Conservation (phyloP, 2,113 vertebrate species). For the Callocephalon fimbriatum region DNA sequence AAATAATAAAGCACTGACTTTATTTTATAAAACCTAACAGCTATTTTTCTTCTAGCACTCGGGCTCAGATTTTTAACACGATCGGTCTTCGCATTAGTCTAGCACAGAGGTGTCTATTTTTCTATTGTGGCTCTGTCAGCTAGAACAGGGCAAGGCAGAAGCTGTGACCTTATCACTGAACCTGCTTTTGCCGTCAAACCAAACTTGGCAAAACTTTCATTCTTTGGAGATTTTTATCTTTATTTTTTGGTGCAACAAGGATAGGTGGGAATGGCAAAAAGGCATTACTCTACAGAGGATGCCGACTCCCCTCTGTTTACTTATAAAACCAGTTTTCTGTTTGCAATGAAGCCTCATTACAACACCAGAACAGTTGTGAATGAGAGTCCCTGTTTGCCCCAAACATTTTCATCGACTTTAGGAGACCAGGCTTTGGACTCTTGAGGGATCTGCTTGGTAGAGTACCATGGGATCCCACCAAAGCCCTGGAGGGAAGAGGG, state of each 20-base stretch:
- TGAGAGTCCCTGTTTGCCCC: neutral
- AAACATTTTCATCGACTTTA: neutral
- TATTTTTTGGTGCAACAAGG: neutral
- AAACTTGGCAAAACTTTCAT: neutral
- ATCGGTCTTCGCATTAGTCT: slow-evolving; percentile 1
- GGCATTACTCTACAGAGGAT: neutral
- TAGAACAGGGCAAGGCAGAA: neutral
- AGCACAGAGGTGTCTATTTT: neutral
- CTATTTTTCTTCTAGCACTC: neutral
- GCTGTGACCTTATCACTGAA: neutral
- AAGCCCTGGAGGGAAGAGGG: neutral
- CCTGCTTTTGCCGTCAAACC: neutral
- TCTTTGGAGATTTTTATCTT: neutral
- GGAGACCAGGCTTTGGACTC: neutral
- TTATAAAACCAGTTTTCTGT: neutral
- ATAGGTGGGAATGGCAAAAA: neutral
- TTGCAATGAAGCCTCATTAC: neutral
- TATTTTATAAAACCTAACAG: slow-evolving; percentile 12
- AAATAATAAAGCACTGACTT: neutral
- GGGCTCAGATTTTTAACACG: slow-evolving; percentile 4
- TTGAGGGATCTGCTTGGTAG: neutral
- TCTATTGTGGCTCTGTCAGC: neutral
- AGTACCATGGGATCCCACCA: neutral
- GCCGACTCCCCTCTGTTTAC: neutral
- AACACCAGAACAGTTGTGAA: neutral